Base-by-base conservation (phyloP, 2,888 invertebrate genomes). In the Dyspetes luteomarginatus region DNA sequence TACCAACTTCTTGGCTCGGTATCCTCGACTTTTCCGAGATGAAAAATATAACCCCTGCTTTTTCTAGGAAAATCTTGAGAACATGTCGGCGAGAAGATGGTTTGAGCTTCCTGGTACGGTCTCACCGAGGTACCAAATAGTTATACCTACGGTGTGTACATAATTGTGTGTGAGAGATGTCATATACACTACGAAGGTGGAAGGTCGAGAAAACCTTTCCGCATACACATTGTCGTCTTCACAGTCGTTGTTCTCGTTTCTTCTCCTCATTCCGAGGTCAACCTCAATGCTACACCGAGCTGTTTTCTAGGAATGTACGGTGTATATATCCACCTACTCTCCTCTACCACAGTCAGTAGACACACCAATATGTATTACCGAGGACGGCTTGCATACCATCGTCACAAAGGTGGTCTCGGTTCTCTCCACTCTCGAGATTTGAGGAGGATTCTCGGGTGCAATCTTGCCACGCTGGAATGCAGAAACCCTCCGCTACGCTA, bases 401-500 rank as follows among this genome's bases (percentile, higher is more conserved):
- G 17, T 17, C 36, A 15, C 17, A 7, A 48, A 48, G 19, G 17
- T 15, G 17, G 48, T 4, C 4, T 15, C 17, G 12, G n/a, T 15
- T 48, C 43, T 62, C 69, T 56, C 17, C 45, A 30, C 50, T 73
- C 55, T 28, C 78, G 64, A 55, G 74, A 79, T 79, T 79, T 74
- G 69, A 48, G 45, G 4, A 52, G 67, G 52, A 74, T 74, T 64
- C 68, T 64, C 62, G 22, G 56, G 15, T 74, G 56, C 79, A 79
- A 79, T 79, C 79, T 79, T 69, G 79, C 68, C 56, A 41, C 45
- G 30, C 58, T 64, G 74, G 79, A 79, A 79, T 79, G 68, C 50
- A 41, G 48, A 26, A 17, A 50, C 64, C 55, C 15, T 48, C 15
- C 5, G 48, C 15, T 17, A 17, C 17, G 48, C 48, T 15, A 48